Evolutionary conservation across 2,113 vertebrate species (phyloP).

Genomic region (Sander vitreus): DNA sequence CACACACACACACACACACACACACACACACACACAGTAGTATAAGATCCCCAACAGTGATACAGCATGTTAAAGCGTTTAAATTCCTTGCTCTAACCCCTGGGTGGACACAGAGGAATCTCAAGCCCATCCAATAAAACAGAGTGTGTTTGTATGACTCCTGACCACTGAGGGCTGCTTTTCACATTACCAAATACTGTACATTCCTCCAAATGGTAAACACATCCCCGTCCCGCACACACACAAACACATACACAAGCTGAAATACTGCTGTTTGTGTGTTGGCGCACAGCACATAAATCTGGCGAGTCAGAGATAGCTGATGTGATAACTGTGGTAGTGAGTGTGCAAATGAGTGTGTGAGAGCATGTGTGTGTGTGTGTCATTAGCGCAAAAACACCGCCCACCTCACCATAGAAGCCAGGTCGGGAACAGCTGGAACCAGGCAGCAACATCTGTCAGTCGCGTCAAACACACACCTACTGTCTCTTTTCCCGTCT

Average conservation of each 20-base stretch:
- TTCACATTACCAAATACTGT: slow-evolving; percentile 82
- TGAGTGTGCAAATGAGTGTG: slow-evolving; percentile 51
- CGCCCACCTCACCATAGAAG: slow-evolving; percentile 47
- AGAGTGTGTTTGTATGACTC: slow-evolving; percentile 75
- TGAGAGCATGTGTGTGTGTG: slow-evolving; percentile 22
- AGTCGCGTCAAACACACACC: slow-evolving; percentile 40
- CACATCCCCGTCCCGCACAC: slow-evolving; percentile 47
- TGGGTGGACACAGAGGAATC: slow-evolving; percentile 39
- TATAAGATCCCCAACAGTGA: slow-evolving; percentile 31
- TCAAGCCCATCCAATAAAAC: slow-evolving; percentile 70
- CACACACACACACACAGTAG: slow-evolving; percentile 3
- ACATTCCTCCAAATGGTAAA: slow-evolving; percentile 83
- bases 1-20: slow-evolving; percentile 12
- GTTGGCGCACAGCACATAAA: slow-evolving; percentile 49
- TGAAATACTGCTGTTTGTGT: slow-evolving; percentile 44
- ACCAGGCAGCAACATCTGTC: slow-evolving; percentile 74
- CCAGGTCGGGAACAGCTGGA: slow-evolving; percentile 71
- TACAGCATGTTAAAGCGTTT: slow-evolving; percentile 56
- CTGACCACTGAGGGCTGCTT: slow-evolving; percentile 72
- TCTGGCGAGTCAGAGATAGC: slow-evolving; percentile 61
- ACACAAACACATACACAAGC: slow-evolving; percentile 35
- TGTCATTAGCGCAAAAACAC: slow-evolving; percentile 48
- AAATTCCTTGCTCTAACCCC: slow-evolving; percentile 43
- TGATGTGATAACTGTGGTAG: slow-evolving; percentile 38
- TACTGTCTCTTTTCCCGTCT: slow-evolving; percentile 16